These are phyloP conservation scores for Athripsodes cinereus DNA, from an alignment of 2,888 invertebrate genomes.

Conservation along the genomic window DNA sequence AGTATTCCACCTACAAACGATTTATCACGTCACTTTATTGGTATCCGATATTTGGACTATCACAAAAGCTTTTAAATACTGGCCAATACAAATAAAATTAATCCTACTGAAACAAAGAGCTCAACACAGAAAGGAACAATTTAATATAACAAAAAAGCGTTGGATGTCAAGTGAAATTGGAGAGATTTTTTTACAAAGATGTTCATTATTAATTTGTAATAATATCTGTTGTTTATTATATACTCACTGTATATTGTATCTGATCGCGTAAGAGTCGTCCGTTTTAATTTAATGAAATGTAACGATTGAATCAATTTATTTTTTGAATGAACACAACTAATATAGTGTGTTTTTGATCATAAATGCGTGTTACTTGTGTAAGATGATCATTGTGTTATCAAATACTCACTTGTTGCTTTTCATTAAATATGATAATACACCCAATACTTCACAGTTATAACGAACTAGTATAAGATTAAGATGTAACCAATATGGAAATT, in stretches of 20 bases:
- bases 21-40: slow-evolving; percentile 11
- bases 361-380: slow-evolving; percentile 11
- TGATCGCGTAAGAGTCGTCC: slow-evolving; percentile 5
- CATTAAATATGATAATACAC: too few species aligned
- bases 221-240: neutral
- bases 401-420: neutral
- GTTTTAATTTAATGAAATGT: slow-evolving; percentile 14
- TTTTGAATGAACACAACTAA: neutral
- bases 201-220: too few species aligned
- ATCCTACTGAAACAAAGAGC: too few species aligned
- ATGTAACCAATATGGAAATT: too few species aligned
- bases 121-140: too few species aligned
- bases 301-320: slow-evolving; percentile 2
- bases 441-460: too few species aligned
- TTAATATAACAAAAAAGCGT: too few species aligned
- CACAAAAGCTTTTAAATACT: too few species aligned
- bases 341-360: slow-evolving; percentile 4
- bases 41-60: neutral
- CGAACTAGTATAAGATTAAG: too few species aligned
- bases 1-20: slow-evolving; percentile 1
- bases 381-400: slow-evolving; percentile 7
- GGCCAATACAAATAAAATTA: too few species aligned
- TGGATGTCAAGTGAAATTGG: too few species aligned
- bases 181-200: too few species aligned
- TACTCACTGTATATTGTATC: slow-evolving; percentile 6